phyloP scores from a whole-genome alignment of 2,797 vertebrate genomes.

The Myotis planiceps region DNA sequence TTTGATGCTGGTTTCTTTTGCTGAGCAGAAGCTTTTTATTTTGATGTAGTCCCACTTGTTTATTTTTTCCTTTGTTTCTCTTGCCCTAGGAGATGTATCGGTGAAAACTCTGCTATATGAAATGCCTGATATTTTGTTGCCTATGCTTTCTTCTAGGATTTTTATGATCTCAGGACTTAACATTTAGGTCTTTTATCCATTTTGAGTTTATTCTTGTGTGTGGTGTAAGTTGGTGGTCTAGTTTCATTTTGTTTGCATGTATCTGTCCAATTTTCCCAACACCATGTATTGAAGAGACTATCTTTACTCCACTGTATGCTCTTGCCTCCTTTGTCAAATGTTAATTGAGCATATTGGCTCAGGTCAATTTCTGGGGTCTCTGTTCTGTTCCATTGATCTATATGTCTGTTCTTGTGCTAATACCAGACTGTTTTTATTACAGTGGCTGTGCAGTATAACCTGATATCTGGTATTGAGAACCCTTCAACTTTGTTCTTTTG shows the following conservation, averaged over 20 bases:
- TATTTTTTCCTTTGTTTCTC: neutral
- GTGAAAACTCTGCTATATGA: neutral
- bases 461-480: too few species aligned
- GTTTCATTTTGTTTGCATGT: neutral
- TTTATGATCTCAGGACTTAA: neutral
- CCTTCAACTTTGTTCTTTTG: too few species aligned
- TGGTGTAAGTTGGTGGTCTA: neutral
- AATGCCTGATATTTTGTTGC: neutral
- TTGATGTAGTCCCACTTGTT: neutral
- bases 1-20: neutral
- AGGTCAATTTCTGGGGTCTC: neutral
- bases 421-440: neutral
- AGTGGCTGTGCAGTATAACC: too few species aligned
- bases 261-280: neutral
- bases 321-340: neutral
- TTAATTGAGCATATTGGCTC: neutral
- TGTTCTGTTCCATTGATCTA: neutral
- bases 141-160: neutral
- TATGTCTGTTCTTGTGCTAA: neutral
- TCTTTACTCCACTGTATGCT: neutral
- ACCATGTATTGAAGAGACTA: neutral
- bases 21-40: neutral
- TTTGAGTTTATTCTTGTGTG: neutral
- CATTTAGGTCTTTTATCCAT: neutral
- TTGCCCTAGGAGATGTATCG: neutral